These are phyloP conservation scores for Carabus problematicus DNA, from an alignment of 2,888 invertebrate species.

Conservation along the genomic window DNA sequence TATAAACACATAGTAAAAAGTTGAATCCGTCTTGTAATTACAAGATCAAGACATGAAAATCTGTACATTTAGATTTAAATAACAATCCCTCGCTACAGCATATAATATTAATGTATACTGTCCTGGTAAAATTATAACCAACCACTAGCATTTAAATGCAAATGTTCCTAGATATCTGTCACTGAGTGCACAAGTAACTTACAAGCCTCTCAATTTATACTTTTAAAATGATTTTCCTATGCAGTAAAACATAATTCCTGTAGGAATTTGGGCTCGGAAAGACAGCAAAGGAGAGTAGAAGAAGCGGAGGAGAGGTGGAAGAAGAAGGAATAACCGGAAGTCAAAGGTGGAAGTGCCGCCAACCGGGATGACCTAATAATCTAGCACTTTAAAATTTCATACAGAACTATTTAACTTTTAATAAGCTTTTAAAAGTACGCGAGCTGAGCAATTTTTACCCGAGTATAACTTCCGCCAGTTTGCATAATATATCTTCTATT, in stretches of 20 bases:
- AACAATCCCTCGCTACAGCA: too few relatives aligned
- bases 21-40: too few relatives aligned
- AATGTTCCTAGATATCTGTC: constrained; percentile 7
- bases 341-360: background rate
- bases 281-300: too few relatives aligned
- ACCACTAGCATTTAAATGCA: constrained; percentile 24
- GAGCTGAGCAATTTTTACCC: constrained; percentile 29
- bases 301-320: too few relatives aligned
- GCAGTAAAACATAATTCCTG: too few relatives aligned
- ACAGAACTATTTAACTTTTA: constrained; percentile 41
- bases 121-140: constrained; percentile 22
- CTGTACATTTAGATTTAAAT: too few relatives aligned
- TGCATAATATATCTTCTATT: constrained; percentile 42
- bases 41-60: too few relatives aligned
- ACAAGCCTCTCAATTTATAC: constrained; percentile 8
- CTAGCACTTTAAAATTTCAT: constrained; percentile 36
- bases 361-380: constrained; percentile 32
- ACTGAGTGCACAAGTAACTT: too few relatives aligned
- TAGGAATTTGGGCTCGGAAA: too few relatives aligned
- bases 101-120: constrained; percentile 14
- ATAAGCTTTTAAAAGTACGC: constrained; percentile 41
- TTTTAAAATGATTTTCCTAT: constrained; percentile 7
- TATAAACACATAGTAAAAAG: too few relatives aligned
- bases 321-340: too few relatives aligned
- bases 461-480: constrained; percentile 29